Percentiles rank a stretch among this genome's conserved stretches.
Conservation (phyloP, 2,113 vertebrate genomes). For the Argyrosomus japonicus region DNA sequence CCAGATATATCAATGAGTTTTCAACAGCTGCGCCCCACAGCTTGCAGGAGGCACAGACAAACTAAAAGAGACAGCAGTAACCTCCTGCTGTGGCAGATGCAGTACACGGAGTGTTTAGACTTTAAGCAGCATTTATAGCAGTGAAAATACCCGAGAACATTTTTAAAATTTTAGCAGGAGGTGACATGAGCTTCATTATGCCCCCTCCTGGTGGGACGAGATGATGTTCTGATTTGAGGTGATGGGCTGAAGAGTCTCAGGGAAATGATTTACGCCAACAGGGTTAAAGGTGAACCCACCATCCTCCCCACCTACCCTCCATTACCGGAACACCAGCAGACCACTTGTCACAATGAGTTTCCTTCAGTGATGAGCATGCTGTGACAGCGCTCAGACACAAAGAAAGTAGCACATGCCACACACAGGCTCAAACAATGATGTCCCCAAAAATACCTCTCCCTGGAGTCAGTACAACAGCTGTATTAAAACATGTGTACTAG, state of each 20-base stretch:
- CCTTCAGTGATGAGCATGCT: constrained; percentile 51
- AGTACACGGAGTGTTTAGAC: neutral
- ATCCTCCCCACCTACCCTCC: constrained; percentile 10
- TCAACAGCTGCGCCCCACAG: neutral
- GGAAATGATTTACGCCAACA: constrained; percentile 29
- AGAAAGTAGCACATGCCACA: constrained; percentile 45
- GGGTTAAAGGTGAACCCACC: constrained; percentile 55
- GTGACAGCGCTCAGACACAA: constrained; percentile 45
- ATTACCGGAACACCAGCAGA: constrained; percentile 65
- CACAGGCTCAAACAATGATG: constrained; percentile 34
- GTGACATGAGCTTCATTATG: constrained; percentile 2
- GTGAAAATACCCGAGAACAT: neutral
- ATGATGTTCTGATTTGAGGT: constrained; percentile 38
- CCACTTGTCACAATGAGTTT: constrained; percentile 69
- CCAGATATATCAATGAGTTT: neutral
- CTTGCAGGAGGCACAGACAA: constrained; percentile 4
- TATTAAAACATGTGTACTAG: neutral
- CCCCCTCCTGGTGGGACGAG: constrained; percentile 43
- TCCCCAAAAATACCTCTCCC: constrained; percentile 30
- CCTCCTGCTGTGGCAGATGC: neutral
- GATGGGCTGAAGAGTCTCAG: constrained; percentile 34
- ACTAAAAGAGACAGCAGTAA: constrained; percentile 2
- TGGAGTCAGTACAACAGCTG: constrained; percentile 12
- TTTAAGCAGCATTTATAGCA: constrained; percentile 16
- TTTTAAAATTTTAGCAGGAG: neutral